These are phyloP conservation scores for Gymnarchus niloticus DNA, from an alignment of 2,113 vertebrate species.

Conservation along the genomic window DNA sequence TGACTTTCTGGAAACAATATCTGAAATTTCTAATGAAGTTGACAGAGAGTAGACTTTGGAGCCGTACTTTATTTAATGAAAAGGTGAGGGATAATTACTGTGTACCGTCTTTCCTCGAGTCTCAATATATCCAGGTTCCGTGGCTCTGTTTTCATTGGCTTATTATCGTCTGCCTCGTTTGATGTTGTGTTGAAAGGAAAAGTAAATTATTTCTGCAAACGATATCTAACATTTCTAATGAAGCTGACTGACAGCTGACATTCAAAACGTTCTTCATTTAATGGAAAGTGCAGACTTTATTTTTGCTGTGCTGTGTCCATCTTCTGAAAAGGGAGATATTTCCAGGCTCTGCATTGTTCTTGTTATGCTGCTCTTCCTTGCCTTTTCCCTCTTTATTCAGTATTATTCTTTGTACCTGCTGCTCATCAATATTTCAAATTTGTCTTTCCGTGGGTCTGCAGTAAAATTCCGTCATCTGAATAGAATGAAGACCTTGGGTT, in stretches of 20 bases:
- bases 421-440: not conserved
- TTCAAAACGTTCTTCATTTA: not conserved
- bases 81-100: not conserved
- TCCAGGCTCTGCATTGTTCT: not conserved
- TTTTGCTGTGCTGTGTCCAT: not conserved
- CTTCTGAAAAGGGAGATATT: not conserved
- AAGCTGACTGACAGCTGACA: conserved; percentile 5
- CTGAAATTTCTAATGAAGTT: not conserved
- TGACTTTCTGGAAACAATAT: not conserved
- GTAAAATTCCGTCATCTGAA: not conserved
- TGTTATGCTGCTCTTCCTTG: not conserved
- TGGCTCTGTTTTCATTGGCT: not conserved
- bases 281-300: not conserved
- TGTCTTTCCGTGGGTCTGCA: not conserved
- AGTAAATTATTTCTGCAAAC: not conserved
- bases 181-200: not conserved
- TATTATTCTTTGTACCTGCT: not conserved
- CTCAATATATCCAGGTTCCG: not conserved
- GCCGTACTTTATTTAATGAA: not conserved
- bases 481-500: not conserved
- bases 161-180: not conserved
- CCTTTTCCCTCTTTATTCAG: not conserved
- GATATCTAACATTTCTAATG: not conserved
- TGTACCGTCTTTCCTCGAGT: not conserved
- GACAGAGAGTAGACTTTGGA: not conserved